These are phyloP conservation scores for Brachyalestes nurse DNA, from an alignment of 2,797 vertebrate species.

Conservation along the genomic window DNA sequence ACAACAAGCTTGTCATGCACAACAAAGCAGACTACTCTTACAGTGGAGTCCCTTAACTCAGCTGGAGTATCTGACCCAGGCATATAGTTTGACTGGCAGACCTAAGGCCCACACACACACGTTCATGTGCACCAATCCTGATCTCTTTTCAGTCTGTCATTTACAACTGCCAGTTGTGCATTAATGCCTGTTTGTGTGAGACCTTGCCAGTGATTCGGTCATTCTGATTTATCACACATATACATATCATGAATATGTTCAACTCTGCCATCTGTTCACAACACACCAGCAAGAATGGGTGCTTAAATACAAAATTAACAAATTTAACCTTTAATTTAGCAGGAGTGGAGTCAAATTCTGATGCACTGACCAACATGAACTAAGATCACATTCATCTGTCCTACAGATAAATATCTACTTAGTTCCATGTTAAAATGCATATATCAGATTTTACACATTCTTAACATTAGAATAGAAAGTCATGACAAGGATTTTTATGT, in stretches of 20 bases:
- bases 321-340: conserved; percentile 3
- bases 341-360: neutral
- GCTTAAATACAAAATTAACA: conserved; percentile 17
- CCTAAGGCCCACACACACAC: conserved; percentile 51
- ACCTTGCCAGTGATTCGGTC: conserved; percentile 33
- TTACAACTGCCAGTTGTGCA: conserved; percentile 32
- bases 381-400: conserved; percentile 6
- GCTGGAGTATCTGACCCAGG: conserved; percentile 7
- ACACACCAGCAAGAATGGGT: conserved; percentile 53
- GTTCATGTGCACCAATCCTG: conserved; percentile 51
- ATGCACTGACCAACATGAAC: conserved; percentile 8
- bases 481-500: conserved; percentile 13
- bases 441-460: conserved; percentile 10
- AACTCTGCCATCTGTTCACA: conserved; percentile 49
- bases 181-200: conserved; percentile 45
- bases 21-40: conserved; percentile 99
- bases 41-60: conserved; percentile 87
- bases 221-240: conserved; percentile 34
- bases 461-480: conserved; percentile 20
- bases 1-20: conserved; percentile 99
- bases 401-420: conserved; percentile 19
- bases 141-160: conserved; percentile 42
- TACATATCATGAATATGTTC: conserved; percentile 48
- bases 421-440: neutral
- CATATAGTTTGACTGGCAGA: conserved; percentile 38